phyloP scores from a whole-genome alignment of 2,888 invertebrate genomes.

The Dryobotodes eremita region DNA sequence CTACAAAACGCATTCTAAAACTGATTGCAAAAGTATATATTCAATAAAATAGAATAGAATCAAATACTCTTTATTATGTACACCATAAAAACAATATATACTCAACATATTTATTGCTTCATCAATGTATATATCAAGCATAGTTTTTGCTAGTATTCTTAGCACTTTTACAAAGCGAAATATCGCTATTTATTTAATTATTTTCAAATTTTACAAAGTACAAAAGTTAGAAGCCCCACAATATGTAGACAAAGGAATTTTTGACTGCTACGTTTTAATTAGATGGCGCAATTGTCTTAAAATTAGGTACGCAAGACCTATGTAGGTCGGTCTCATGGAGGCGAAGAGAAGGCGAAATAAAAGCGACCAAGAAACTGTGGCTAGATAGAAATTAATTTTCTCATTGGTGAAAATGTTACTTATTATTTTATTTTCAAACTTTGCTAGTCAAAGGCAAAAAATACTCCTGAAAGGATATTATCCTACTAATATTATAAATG shows the following conservation, averaged over 20 bases:
- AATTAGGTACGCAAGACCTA: slow-evolving; percentile 67
- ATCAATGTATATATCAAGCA: too few relatives aligned
- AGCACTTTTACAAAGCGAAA: neutral
- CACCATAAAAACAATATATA: too few relatives aligned
- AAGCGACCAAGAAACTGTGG: slow-evolving; percentile 36
- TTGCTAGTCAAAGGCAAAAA: slow-evolving; percentile 6
- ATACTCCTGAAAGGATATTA: neutral
- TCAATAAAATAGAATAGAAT: too few relatives aligned
- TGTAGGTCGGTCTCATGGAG: slow-evolving; percentile 63
- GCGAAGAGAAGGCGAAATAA: slow-evolving; percentile 54
- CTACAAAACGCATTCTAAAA: too few relatives aligned
- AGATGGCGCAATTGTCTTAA: slow-evolving; percentile 74
- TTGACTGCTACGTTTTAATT: slow-evolving; percentile 78
- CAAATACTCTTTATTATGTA: too few relatives aligned
- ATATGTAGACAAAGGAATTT: slow-evolving; percentile 57
- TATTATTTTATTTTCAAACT: slow-evolving; percentile 14
- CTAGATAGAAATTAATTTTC: slow-evolving; percentile 54
- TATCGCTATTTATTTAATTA: slow-evolving; percentile 2
- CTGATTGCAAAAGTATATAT: too few relatives aligned
- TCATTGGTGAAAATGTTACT: slow-evolving; percentile 31
- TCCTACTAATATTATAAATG: too few relatives aligned
- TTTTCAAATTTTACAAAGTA: slow-evolving; percentile 11
- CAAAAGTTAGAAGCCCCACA: slow-evolving; percentile 33
- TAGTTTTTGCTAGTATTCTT: too few relatives aligned
- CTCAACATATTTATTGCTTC: too few relatives aligned